phyloP scores from a whole-genome alignment of 2,113 vertebrate genomes.

The Neodon shergylaensis region DNA sequence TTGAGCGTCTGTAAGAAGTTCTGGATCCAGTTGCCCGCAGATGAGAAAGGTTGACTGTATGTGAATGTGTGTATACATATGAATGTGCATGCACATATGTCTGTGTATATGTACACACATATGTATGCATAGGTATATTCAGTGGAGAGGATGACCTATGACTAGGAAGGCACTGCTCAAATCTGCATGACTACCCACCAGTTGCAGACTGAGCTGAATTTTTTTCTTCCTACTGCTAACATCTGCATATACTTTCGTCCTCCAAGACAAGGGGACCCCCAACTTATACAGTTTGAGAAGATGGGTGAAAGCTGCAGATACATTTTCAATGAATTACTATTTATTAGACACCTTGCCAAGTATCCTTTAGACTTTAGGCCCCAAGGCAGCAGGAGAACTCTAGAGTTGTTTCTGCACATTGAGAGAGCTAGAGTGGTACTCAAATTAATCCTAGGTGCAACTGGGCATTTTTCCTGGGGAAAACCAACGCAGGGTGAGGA shows the following conservation, averaged over 20 bases:
- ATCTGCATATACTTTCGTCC: neutral
- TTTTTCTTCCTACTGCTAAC: neutral
- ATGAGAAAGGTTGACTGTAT: neutral
- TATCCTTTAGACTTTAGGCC: slow-evolving; percentile 53
- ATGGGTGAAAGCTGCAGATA: neutral
- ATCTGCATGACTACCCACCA: neutral
- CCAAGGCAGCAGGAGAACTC: neutral
- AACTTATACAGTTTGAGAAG: neutral
- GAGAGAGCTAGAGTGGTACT: neutral
- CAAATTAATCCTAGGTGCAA: slow-evolving; percentile 68
- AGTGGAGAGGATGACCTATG: neutral
- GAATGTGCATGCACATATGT: neutral
- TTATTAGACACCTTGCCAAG: neutral
- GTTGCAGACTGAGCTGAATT: neutral
- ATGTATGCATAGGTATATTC: neutral
- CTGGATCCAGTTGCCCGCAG: neutral
- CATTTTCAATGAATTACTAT: neutral
- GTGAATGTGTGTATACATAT: neutral
- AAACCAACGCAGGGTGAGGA: slow-evolving; percentile 80
- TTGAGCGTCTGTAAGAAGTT: neutral
- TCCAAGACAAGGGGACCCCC: neutral
- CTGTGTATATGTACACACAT: neutral
- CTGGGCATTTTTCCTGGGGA: slow-evolving; percentile 66
- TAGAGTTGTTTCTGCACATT: slow-evolving; percentile 49
- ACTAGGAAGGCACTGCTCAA: neutral